Percentiles rank a stretch among this genome's conserved stretches.
Conservation (phyloP, 1,140 invertebrate species). For the Aphaenogaster rudis region DNA sequence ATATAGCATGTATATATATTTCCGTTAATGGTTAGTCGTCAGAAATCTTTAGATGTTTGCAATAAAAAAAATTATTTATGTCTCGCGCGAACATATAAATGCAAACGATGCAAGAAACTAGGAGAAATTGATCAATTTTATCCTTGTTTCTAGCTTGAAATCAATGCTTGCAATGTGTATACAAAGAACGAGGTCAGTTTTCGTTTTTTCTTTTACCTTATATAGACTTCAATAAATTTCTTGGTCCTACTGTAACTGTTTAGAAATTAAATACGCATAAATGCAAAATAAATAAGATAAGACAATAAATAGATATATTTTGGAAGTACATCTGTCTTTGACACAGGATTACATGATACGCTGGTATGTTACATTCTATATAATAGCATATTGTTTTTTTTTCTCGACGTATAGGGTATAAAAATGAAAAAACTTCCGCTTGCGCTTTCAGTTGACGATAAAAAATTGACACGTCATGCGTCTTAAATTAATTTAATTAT, state of each 20-base stretch:
- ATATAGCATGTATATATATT: not conserved
- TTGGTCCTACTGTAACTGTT: not conserved
- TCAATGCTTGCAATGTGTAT: not conserved
- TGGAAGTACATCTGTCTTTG: slow-evolving; percentile 26
- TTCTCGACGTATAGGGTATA: slow-evolving; percentile 32
- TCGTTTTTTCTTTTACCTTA: not conserved
- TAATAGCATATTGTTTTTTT: not conserved
- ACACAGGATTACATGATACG: not conserved
- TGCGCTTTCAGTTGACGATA: not conserved
- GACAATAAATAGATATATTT: slow-evolving; percentile 51
- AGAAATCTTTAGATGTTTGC: not conserved
- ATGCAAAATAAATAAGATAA: not conserved
- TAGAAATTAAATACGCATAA: not conserved
- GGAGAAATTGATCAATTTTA: not conserved
- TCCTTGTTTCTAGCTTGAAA: not conserved
- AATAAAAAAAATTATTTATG: not conserved
- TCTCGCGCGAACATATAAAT: not conserved
- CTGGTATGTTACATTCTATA: not conserved
- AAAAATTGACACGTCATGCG: not conserved
- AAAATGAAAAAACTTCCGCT: slow-evolving; percentile 48
- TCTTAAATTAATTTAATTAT: slow-evolving; percentile 16
- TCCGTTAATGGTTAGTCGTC: not conserved
- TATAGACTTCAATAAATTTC: not conserved
- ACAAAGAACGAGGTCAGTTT: not conserved
- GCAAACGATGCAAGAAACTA: not conserved